phyloP scores from a whole-genome alignment of 2,113 vertebrate genomes.

The Hystrix brachyura region DNA sequence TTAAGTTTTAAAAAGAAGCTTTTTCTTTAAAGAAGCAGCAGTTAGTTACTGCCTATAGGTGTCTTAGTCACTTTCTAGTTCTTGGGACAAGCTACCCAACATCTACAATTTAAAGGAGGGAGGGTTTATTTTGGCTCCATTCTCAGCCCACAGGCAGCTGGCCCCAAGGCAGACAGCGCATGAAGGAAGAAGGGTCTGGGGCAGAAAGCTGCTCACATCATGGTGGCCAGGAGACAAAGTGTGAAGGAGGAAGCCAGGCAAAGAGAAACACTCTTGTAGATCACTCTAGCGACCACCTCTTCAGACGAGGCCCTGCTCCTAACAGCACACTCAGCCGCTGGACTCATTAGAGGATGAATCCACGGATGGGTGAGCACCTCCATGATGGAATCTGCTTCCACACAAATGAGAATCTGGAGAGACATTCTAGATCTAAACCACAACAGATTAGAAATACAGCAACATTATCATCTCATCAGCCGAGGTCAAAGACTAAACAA shows the following conservation, averaged over 20 bases:
- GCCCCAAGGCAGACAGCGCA: neutral
- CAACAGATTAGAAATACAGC: neutral
- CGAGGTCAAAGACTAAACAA: neutral
- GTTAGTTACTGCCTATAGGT: neutral
- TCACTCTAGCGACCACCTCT: neutral
- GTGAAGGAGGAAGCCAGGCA: neutral
- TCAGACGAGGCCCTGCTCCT: neutral
- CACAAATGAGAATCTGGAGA: neutral
- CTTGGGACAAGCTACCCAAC: neutral
- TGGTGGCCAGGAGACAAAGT: neutral
- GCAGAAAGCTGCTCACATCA: neutral
- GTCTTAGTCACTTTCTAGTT: neutral
- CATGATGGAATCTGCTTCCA: neutral
- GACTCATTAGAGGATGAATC: neutral
- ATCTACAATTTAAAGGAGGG: neutral
- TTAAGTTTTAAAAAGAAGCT: neutral
- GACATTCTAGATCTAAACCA: neutral
- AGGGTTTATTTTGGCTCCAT: neutral
- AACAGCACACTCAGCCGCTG: neutral
- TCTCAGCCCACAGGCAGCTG: neutral
- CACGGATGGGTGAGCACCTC: neutral
- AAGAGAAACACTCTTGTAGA: neutral
- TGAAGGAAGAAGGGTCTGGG: neutral
- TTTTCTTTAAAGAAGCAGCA: neutral
- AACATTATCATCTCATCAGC: too few species aligned